Conservation (phyloP, 2,797 vertebrate species). For the Protonibea diacanthus region DNA sequence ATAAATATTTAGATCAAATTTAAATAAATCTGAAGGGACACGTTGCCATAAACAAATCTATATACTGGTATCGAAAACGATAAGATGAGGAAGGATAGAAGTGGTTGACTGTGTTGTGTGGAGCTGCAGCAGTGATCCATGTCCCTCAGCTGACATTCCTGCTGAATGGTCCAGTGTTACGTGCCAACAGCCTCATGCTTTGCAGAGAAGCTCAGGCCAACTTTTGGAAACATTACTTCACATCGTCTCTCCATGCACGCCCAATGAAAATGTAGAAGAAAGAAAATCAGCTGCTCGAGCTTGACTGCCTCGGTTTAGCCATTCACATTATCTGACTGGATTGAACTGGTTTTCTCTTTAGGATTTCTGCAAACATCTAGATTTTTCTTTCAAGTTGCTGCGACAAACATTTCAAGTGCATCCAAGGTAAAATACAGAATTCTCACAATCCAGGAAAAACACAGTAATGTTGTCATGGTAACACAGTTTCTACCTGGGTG, state of each 20-base stretch:
- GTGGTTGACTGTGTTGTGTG: not conserved
- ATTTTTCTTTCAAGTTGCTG: not conserved
- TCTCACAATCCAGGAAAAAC: not conserved
- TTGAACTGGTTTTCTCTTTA: not conserved
- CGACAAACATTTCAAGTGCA: not conserved
- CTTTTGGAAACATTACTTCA: not conserved
- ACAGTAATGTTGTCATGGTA: not conserved
- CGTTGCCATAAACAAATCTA: not conserved
- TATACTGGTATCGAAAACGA: not conserved
- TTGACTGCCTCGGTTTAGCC: not conserved
- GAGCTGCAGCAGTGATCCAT: constrained; percentile 16
- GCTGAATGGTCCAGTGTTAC: not conserved
- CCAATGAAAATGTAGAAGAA: not conserved
- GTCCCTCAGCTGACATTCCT: not conserved
- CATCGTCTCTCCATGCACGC: not conserved
- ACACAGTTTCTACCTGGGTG: not conserved
- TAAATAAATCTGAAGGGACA: not conserved
- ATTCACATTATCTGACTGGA: not conserved
- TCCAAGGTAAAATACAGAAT: not conserved
- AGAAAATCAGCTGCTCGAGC: not conserved
- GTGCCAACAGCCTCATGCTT: not conserved
- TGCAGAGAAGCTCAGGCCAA: not conserved
- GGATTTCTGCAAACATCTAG: not conserved
- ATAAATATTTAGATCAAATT: not conserved
- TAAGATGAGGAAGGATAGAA: not conserved